A percentile compares a stretch with the other conserved stretches of the same genome.
phyloP scores from a whole-genome alignment of 1,140 invertebrate genomes.

The Drosophila pallidifrons region DNA sequence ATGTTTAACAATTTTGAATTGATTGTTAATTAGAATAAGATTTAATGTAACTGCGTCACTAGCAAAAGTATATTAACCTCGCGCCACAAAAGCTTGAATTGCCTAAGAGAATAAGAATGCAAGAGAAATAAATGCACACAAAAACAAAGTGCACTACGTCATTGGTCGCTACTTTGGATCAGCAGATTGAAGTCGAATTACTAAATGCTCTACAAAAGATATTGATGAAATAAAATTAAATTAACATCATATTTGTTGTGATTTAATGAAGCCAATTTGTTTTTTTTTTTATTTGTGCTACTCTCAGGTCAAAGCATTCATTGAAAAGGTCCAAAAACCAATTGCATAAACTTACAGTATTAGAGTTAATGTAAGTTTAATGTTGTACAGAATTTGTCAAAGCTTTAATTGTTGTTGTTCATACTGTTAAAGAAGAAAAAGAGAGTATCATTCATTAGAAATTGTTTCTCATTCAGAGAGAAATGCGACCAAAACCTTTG shows the following conservation, averaged over 20 bases:
- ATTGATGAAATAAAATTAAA: not conserved
- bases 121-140: not conserved
- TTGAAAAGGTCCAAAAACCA: not conserved
- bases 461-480: slow-evolving; percentile 13
- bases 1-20: not conserved
- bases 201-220: slow-evolving; percentile 1
- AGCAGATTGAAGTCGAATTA: not conserved
- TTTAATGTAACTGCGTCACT: slow-evolving; percentile 12
- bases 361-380: slow-evolving; percentile 20
- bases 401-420: slow-evolving; percentile 2
- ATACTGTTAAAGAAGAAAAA: not conserved
- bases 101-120: not conserved
- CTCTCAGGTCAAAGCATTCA: not conserved
- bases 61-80: slow-evolving; percentile 34
- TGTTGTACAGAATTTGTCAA: slow-evolving; percentile 11
- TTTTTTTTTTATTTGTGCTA: not conserved
- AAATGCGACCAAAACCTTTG: slow-evolving; percentile 58
- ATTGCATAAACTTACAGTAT: not conserved
- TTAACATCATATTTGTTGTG: not conserved
- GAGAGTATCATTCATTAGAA: slow-evolving; percentile 21
- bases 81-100: slow-evolving; percentile 10
- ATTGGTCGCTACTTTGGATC: not conserved
- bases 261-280: not conserved
- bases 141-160: slow-evolving; percentile 2
- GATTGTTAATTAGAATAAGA: not conserved